phyloP scores from a whole-genome alignment of 1,140 invertebrate species.

The Papilio helenus region DNA sequence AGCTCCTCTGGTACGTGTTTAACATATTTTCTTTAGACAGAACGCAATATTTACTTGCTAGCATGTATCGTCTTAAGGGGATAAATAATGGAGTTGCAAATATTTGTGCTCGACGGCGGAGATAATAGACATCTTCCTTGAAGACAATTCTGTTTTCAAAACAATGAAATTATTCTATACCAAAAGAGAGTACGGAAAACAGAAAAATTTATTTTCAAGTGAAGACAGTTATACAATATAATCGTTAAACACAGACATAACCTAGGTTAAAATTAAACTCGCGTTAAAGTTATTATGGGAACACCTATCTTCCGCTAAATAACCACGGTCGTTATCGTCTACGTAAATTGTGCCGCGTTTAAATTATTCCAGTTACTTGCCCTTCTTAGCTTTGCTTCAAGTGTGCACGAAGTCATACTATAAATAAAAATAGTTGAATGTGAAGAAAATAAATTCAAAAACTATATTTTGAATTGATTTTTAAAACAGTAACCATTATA shows the following conservation, averaged over 20 bases:
- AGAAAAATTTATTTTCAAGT: not conserved
- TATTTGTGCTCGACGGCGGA: constrained; percentile 52
- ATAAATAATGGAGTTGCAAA: constrained; percentile 69
- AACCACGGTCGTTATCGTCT: constrained; percentile 55
- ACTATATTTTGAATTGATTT: not conserved
- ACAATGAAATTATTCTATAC: constrained; percentile 26
- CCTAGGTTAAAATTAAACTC: constrained; percentile 61
- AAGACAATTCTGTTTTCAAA: constrained; percentile 29
- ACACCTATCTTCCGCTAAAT: constrained; percentile 61
- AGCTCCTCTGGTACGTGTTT: constrained; percentile 64
- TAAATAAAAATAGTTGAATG: not conserved
- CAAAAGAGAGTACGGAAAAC: not conserved
- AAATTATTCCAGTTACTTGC: constrained; percentile 39
- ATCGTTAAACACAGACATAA: constrained; percentile 50
- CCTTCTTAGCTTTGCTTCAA: not conserved
- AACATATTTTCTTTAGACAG: constrained; percentile 74
- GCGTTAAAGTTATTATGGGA: constrained; percentile 64
- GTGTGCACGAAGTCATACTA: not conserved
- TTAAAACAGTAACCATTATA: constrained; percentile 1
- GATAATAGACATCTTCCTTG: constrained; percentile 45
- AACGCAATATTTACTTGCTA: constrained; percentile 63
- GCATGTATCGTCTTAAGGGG: constrained; percentile 65
- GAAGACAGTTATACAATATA: constrained; percentile 51
- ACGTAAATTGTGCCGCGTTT: constrained; percentile 45
- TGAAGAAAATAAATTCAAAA: not conserved